Conservation (phyloP, 2,113 vertebrate species). For the Percina caprodes region DNA sequence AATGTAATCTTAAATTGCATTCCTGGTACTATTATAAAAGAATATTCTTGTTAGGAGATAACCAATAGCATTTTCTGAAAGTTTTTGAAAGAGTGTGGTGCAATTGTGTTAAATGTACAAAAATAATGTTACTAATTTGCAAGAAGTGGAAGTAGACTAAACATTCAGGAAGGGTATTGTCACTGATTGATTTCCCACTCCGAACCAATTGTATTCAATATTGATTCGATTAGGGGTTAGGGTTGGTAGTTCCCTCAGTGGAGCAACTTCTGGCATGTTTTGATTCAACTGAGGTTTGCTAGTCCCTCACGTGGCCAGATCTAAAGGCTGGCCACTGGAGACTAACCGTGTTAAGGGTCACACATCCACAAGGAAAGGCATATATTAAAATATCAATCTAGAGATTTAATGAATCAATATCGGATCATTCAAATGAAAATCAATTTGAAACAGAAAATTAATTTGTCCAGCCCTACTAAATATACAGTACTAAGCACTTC, state of each 20-base stretch:
- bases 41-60: neutral
- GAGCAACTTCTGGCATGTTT: neutral
- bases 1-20: conserved; percentile 33
- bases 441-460: too few species aligned
- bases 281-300: neutral
- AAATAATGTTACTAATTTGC: neutral
- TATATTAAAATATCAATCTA: too few species aligned
- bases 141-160: neutral
- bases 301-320: neutral
- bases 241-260: neutral
- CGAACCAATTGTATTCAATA: too few species aligned
- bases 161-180: too few species aligned
- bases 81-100: neutral
- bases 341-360: neutral
- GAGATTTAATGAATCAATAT: too few species aligned
- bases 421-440: too few species aligned
- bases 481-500: neutral
- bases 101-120: neutral
- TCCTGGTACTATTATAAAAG: neutral
- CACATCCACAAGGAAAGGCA: too few species aligned
- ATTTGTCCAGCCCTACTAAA: neutral
- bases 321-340: too few species aligned
- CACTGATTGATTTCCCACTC: too few species aligned
- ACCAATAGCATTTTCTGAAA: neutral
- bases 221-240: too few species aligned